Base-by-base conservation (phyloP, 2,797 vertebrate genomes). In the Hoplostethus atlanticus region DNA sequence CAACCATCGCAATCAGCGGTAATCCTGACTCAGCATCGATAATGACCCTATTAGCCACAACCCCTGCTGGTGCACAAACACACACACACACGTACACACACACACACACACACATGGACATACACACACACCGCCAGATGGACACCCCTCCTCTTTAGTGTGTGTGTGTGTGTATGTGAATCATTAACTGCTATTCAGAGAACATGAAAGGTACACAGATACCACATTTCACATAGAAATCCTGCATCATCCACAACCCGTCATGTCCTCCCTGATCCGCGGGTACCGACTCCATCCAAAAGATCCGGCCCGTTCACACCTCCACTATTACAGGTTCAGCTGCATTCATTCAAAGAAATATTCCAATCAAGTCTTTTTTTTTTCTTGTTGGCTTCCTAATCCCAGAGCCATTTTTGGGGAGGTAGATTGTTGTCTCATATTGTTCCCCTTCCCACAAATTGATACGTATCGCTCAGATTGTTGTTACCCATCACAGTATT, bases 11-110 rank as follows among this genome's bases (percentile, higher is more conserved):
- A 91, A 91, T 93, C 90, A 92, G 90, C 86, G 16, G 90, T 89
- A 91, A 85, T 87, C 88, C 91, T 92, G 91, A 92, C 87, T 92
- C 91, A 93, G 92, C 91, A 91, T 91, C 87, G 92, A 91, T 93
- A 91, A 92, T 89, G 91, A 92, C 91, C 89, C 89, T 87, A 92
- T 93, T 93, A 93, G 91, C 89, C 87, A 90, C 82, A 88, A 86
- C 86, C 90, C 92, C 91, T 81, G 84, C 89, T 89, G 87, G 57
- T 83, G 62, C 44, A 15, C 21, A 21, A 1, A 21, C 21, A 21
- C 21, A 21, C 21, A 21, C 21, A 21, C 21, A 21, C 1, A 21
- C 21, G 1, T 21, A 21, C 53, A 46, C 2, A 46, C 42, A 82
- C 21, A 21, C 21, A 21, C 21, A 21, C 21, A 21, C 21, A 21